Percentiles rank a stretch among this genome's conserved stretches.
Conservation (phyloP, 2,113 vertebrate species). For the Gopherus flavomarginatus region DNA sequence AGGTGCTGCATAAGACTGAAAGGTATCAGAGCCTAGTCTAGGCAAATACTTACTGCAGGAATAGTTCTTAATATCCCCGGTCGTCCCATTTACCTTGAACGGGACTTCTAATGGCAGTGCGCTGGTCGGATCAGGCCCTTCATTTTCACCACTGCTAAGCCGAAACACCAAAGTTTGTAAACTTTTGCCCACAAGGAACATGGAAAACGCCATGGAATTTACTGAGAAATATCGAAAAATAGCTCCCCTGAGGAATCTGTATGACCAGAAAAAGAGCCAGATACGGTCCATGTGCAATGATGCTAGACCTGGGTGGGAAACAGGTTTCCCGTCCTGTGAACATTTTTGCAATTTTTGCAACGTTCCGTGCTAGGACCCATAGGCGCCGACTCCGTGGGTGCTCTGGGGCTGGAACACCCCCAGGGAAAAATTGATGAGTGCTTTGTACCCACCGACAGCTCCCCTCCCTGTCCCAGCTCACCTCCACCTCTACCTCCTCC, state of each 20-base stretch:
- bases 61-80: background rate
- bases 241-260: background rate
- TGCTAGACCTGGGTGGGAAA: background rate
- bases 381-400: too few species aligned
- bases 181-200: too few species aligned
- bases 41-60: background rate
- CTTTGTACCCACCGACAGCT: too few species aligned
- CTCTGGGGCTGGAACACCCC: too few species aligned
- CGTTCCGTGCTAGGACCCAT: background rate
- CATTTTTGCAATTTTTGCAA: background rate
- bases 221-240: background rate
- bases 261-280: background rate
- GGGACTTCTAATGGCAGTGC: background rate
- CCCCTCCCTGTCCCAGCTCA: too few species aligned
- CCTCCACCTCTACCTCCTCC: too few species aligned
- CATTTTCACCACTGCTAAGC: background rate
- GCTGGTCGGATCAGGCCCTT: too few species aligned
- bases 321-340: background rate
- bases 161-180: background rate
- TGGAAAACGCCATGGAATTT: background rate
- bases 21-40: background rate
- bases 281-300: background rate
- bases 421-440: too few species aligned
- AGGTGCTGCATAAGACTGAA: background rate
- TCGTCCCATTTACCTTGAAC: background rate